A percentile compares a stretch with the other conserved stretches of the same genome.
phyloP scores from a whole-genome alignment of 1,140 invertebrate species.

The Aplysia californica region DNA sequence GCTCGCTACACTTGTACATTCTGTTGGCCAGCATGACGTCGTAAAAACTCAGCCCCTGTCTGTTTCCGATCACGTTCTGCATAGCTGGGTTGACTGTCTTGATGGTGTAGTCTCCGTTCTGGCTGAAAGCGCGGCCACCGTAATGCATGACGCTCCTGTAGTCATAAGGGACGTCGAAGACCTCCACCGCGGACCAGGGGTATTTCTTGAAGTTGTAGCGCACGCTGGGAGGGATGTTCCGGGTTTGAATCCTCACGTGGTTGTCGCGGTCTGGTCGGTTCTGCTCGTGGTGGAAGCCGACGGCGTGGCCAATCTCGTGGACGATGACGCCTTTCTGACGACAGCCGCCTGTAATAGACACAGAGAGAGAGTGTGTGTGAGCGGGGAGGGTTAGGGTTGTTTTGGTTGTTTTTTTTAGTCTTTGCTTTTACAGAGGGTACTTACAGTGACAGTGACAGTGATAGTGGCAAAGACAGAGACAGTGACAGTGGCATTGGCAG shows the following conservation, averaged over 20 bases:
- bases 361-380: no score
- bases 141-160: slow-evolving; percentile 95
- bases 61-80: slow-evolving; percentile 47
- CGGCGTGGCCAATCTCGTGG: slow-evolving; percentile 64
- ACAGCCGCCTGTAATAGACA: no score
- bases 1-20: slow-evolving; percentile 45
- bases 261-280: slow-evolving; percentile 65
- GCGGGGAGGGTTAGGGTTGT: no score
- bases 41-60: slow-evolving; percentile 42
- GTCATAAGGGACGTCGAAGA: slow-evolving; percentile 91
- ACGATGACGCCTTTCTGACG: slow-evolving; percentile 50
- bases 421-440: no score
- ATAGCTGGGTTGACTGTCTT: slow-evolving; percentile 32
- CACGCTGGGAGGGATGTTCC: slow-evolving; percentile 48
- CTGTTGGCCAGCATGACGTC: slow-evolving; percentile 49
- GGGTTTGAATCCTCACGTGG: slow-evolving; percentile 55
- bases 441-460: no score
- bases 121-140: slow-evolving; percentile 63
- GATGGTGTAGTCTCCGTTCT: slow-evolving; percentile 40
- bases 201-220: slow-evolving; percentile 98
- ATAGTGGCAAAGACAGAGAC: no score
- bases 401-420: no score
- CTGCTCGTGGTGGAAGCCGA: slow-evolving; percentile 73
- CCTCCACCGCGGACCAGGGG: slow-evolving; percentile 92
- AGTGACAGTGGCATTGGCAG: no score